phyloP scores from a whole-genome alignment of 2,888 invertebrate genomes.

The Pollenia angustigena region DNA sequence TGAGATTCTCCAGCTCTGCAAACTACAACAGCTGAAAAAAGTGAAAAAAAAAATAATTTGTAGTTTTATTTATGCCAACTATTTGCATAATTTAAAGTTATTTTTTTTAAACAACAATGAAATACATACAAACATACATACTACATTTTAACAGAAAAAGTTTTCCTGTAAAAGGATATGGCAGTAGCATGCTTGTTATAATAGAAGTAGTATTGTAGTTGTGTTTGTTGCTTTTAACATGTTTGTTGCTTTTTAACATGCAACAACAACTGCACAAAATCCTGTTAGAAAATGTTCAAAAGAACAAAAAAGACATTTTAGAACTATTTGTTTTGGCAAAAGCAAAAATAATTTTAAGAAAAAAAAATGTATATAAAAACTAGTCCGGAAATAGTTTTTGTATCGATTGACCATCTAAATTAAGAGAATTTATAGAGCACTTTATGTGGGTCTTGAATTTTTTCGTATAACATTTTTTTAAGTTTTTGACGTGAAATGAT shows the following conservation, averaged over 20 bases:
- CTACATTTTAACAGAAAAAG: slow-evolving; percentile 44
- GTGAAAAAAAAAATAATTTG: slow-evolving; percentile 27
- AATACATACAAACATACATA: neutral
- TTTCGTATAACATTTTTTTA: neutral
- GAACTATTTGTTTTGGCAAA: slow-evolving; percentile 41
- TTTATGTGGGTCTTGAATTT: slow-evolving; percentile 69
- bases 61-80: slow-evolving; percentile 70
- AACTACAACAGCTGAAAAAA: neutral
- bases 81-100: slow-evolving; percentile 70
- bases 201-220: neutral
- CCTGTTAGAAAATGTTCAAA: slow-evolving; percentile 9
- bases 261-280: slow-evolving; percentile 25
- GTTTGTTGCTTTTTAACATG: slow-evolving; percentile 12
- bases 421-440: slow-evolving; percentile 62
- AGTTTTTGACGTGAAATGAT: neutral
- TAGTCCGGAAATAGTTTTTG: slow-evolving; percentile 50
- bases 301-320: slow-evolving; percentile 49
- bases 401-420: slow-evolving; percentile 68
- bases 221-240: neutral
- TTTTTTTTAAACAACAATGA: slow-evolving; percentile 5
- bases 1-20: too few species aligned
- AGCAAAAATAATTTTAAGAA: slow-evolving; percentile 9
- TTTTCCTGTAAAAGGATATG: slow-evolving; percentile 56
- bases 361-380: neutral
- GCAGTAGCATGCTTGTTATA: neutral